Base-by-base conservation (phyloP, 2,888 invertebrate genomes). In the Iphiclides podalirius region DNA sequence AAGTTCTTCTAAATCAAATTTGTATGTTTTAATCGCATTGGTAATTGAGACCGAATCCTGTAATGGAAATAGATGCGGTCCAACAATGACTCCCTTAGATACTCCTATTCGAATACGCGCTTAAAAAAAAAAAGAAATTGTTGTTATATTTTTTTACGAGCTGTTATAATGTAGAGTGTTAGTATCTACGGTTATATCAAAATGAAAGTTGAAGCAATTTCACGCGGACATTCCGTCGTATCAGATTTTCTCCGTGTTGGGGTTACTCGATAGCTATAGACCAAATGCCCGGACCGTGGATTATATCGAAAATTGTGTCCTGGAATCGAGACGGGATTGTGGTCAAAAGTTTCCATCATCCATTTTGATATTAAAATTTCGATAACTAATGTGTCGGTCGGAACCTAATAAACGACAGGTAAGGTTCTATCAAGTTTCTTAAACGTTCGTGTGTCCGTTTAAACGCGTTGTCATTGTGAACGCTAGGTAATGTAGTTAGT, bases 401-500 rank as follows among this genome's bases (percentile, higher is more conserved):
- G n/a, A n/a, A n/a, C n/a, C n/a, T n/a, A n/a, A n/a, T n/a, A n/a
- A n/a, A n/a, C n/a, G n/a, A n/a, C n/a, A n/a, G n/a, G n/a, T n/a
- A n/a, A n/a, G n/a, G n/a, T n/a, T n/a, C n/a, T n/a, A n/a, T n/a
- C n/a, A n/a, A n/a, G n/a, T n/a, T n/a, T n/a, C n/a, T n/a, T n/a
- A n/a, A n/a, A n/a, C n/a, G n/a, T n/a, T n/a, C n/a, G n/a, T 0
- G 13, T 35, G 35, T 31, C 31, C 31, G 31, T 31, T 31, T n/a
- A 2, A n/a, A 31, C n/a, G 8, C 3, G 20, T 8, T 2, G 26
- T 26, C 26, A 31, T 66, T 70, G 70, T 64, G 67, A 76, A 72
- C 75, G 83, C 82, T 83, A 83, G 82, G 70, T 60, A 64, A 64
- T 68, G 64, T 84, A 81, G 81, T 57, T 83, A 79, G 77, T 53